Evolutionary conservation across 2,797 vertebrate species (phyloP), one percentile per base, ranked within the genome.

Genomic region (Cygnus olor): DNA sequence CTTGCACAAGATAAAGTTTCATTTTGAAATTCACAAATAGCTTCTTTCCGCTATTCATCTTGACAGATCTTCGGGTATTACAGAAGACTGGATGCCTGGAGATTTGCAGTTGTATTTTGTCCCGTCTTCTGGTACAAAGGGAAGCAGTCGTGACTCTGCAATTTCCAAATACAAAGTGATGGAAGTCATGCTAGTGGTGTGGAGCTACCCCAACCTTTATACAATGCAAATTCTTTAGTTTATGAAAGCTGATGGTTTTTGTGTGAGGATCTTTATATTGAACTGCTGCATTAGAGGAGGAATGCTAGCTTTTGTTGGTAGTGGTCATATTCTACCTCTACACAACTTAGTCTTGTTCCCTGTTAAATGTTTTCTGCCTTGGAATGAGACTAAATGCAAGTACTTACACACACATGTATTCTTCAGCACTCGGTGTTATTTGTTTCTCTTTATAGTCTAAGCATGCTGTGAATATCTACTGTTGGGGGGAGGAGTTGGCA

Each of bases 201-300:
- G 90, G 94, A 90, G 72, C 88, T 90, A 80, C 56, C 94, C 88
- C 89, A 95, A 2, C 64, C 91, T 53, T 36, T 88, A 56, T 57
- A 24, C 74, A 74, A 93, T 92, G 93, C 81, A 90, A 85, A 92
- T 93, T 64, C 27, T 83, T 34, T 32, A 74, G 15, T 76, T 76
- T 69, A 72, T 88, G 38, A 79, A 90, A 80, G 78, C n/a, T 63
- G 56, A 40, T 74, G 32, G n/a, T 22, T 89, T 56, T 88, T 80
- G 12, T 20, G 18, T 79, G 58, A 69, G 44, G 57, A 91, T 24
- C 57, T 95, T 68, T 22, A 16, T 38, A 58, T 47, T 86, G 56
- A 74, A 28, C 47, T 45, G 34, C 40, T 91, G 47, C 9, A 12
- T 84, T 79, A 57, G 60, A 28, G 21, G 63, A 21, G 28, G 42